Evolutionary conservation across 53 echinoderm and acorn worm species (phyloP).

Genomic region (Apostichopus leukothele): DNA sequence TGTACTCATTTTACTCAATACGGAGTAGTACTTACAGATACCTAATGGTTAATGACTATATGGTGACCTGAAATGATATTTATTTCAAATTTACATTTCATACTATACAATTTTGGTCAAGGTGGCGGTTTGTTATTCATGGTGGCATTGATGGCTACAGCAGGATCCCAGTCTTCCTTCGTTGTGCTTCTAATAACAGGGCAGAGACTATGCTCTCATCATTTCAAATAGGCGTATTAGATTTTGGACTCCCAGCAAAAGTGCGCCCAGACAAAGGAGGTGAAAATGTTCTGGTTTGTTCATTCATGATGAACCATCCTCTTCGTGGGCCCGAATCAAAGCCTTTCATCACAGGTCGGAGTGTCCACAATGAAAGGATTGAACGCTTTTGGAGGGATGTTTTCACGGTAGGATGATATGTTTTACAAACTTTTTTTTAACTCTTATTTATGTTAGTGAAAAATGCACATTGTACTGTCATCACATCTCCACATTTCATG

Average conservation of each 20-base stretch:
- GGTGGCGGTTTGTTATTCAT: slow-evolving; percentile 72
- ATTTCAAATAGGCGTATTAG: slow-evolving; percentile 36
- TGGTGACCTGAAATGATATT: too few relatives aligned
- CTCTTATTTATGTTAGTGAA: too few relatives aligned
- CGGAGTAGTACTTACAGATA: too few relatives aligned
- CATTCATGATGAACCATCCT: slow-evolving; percentile 58
- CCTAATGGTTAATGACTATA: too few relatives aligned
- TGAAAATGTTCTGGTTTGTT: slow-evolving; percentile 57
- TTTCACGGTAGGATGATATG: too few relatives aligned
- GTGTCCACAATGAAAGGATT: slow-evolving; percentile 64
- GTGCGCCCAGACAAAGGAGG: slow-evolving; percentile 67
- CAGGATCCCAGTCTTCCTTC: slow-evolving; percentile 51
- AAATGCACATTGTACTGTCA: too few relatives aligned
- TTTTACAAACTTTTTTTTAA: too few relatives aligned
- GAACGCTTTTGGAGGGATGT: slow-evolving; percentile 63
- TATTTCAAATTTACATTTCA: too few relatives aligned
- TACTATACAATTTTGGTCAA: not conserved
- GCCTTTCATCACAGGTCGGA: slow-evolving; percentile 61
- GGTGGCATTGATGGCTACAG: slow-evolving; percentile 76
- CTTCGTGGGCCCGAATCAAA: slow-evolving; percentile 56
- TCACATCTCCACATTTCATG: too few relatives aligned
- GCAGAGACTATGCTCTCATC: slow-evolving; percentile 36
- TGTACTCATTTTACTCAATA: too few relatives aligned
- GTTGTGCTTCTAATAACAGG: slow-evolving; percentile 62
- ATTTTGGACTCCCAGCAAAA: slow-evolving; percentile 66